These are phyloP conservation scores for Argopecten irradians DNA, from an alignment of 1,140 invertebrate genomes.

Conservation along the genomic window DNA sequence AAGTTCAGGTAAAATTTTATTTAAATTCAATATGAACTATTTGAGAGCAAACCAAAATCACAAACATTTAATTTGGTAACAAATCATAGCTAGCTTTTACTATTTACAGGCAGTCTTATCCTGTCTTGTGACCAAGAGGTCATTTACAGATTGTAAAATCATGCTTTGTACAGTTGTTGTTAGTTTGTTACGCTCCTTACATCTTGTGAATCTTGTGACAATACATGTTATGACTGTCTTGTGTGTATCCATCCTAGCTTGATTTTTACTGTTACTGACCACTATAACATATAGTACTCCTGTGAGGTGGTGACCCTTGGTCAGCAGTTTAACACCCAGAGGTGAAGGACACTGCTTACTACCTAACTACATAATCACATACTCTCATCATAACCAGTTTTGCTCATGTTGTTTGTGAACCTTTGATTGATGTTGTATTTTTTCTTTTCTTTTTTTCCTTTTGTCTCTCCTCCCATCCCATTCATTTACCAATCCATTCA, in stretches of 20 bases:
- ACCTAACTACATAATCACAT: background rate
- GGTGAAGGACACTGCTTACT: conserved; percentile 47
- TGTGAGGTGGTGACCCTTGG: background rate
- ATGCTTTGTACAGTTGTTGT: background rate
- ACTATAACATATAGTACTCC: background rate
- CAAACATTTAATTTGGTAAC: background rate
- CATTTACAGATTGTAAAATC: background rate
- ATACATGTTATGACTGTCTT: background rate
- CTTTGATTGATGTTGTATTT: conserved; percentile 48
- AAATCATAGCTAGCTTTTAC: background rate
- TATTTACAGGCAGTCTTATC: background rate
- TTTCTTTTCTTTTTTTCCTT: conserved; percentile 53
- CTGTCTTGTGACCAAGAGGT: background rate
- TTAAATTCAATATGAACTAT: background rate
- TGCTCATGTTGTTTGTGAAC: conserved; percentile 29
- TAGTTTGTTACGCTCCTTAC: background rate
- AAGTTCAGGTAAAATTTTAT: background rate
- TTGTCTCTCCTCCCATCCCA: conserved; percentile 39
- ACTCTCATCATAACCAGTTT: background rate
- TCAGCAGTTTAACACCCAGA: conserved; percentile 39
- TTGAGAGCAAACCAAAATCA: background rate
- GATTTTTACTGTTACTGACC: background rate
- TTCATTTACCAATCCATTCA: conserved; percentile 36
- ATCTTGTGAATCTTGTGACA: conserved; percentile 33
- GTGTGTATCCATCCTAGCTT: background rate